Evolutionary conservation across 2,888 invertebrate genomes (phyloP).

Genomic region (Agrochola litura): DNA sequence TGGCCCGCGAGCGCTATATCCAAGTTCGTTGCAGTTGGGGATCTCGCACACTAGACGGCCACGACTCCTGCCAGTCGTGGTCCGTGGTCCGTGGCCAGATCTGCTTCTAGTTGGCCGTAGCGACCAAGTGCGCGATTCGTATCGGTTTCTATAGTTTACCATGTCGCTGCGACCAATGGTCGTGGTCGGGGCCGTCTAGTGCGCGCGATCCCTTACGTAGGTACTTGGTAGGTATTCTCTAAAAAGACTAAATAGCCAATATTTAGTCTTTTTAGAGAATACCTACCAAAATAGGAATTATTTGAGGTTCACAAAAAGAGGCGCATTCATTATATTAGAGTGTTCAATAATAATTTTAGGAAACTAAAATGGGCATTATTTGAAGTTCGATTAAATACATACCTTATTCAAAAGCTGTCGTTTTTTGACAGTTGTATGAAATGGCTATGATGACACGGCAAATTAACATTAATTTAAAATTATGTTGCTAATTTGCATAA

Average conservation of each 20-base stretch:
- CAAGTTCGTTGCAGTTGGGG: background rate
- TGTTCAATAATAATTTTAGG: background rate
- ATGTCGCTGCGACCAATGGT: too few relatives aligned
- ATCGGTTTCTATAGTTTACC: too few relatives aligned
- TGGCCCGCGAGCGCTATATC: background rate
- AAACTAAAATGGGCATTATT: background rate
- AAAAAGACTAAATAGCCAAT: too few relatives aligned
- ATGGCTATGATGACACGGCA: background rate
- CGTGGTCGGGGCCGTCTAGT: too few relatives aligned
- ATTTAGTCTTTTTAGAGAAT: conserved; percentile 2
- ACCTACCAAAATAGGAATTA: background rate
- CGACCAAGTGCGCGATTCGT: too few relatives aligned
- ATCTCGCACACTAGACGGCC: too few relatives aligned
- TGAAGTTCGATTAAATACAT: background rate
- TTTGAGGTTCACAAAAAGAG: background rate
- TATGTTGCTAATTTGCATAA: background rate
- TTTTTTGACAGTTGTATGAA: background rate
- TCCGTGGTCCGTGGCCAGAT: too few relatives aligned
- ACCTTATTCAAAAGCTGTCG: background rate
- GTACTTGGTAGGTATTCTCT: too few relatives aligned
- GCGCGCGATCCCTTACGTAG: too few relatives aligned
- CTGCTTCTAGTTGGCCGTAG: background rate
- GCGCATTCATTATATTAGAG: background rate
- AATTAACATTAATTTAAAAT: background rate
- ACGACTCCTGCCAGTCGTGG: too few relatives aligned